Percentiles rank a stretch among this genome's conserved stretches.
Conservation (phyloP, 1,140 invertebrate species). For the Tetraneura akinire region DNA sequence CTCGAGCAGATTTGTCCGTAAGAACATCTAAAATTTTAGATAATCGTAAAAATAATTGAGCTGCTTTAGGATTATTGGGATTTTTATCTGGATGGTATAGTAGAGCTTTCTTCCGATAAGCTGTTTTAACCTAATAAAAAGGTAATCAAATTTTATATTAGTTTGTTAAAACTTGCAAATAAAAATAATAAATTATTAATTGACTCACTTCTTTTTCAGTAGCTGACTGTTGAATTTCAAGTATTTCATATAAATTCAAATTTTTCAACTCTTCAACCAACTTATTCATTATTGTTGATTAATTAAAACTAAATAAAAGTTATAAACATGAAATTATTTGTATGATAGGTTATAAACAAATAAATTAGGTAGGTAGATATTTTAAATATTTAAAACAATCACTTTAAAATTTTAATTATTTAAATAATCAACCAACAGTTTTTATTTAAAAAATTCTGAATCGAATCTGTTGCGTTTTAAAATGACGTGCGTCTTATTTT, state of each 20-base stretch:
- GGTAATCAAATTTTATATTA: constrained; percentile 27
- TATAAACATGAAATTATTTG: too few species aligned
- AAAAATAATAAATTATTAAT: not conserved
- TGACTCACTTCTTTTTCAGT: constrained; percentile 69
- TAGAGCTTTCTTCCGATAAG: constrained; percentile 89
- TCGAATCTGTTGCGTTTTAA: too few species aligned
- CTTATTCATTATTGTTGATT: too few species aligned
- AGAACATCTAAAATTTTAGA: constrained; percentile 83
- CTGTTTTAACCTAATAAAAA: constrained; percentile 77
- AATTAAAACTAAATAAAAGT: too few species aligned
- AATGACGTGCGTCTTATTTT: too few species aligned
- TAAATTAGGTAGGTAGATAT: too few species aligned
- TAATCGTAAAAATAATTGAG: constrained; percentile 82
- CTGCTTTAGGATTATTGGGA: constrained; percentile 86
- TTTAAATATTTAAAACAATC: too few species aligned
- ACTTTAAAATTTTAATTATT: too few species aligned
- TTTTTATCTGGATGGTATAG: constrained; percentile 96
- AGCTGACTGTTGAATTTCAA: constrained; percentile 70
- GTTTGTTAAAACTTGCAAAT: not conserved
- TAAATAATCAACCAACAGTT: too few species aligned
- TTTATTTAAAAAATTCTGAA: too few species aligned
- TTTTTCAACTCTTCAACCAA: constrained; percentile 58
- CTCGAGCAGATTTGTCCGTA: constrained; percentile 74
- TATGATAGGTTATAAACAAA: too few species aligned
- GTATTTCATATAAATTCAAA: constrained; percentile 76